Evolutionary conservation across 2,888 invertebrate genomes (phyloP).

Genomic region (Plagodis dolabraria): DNA sequence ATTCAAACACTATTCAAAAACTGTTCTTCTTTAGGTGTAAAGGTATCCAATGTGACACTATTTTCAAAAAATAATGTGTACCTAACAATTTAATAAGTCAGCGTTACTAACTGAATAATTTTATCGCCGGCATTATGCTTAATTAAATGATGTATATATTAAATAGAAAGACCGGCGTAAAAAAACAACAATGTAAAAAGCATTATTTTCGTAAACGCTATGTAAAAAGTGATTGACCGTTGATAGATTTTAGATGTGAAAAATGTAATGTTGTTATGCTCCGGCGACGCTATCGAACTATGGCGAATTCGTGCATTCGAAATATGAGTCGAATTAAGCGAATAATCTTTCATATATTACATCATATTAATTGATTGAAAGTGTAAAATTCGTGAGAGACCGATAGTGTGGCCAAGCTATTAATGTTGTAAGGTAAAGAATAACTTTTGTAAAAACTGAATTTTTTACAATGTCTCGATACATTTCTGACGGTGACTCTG

Average conservation of each 20-base stretch:
- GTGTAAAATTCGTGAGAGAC: not conserved
- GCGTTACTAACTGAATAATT: constrained; percentile 2
- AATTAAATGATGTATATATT: constrained; percentile 7
- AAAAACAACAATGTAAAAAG: constrained; percentile 44
- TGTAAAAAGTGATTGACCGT: constrained; percentile 80
- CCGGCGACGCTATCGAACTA: not conserved
- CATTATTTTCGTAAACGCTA: constrained; percentile 78
- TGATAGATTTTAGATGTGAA: constrained; percentile 83
- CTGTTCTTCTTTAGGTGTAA: not conserved
- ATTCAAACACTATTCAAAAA: not conserved
- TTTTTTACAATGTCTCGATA: constrained; percentile 89
- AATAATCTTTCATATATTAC: not conserved
- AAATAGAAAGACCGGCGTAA: constrained; percentile 25
- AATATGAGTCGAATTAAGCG: not conserved
- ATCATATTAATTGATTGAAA: not conserved
- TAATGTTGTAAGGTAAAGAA: constrained; percentile 86
- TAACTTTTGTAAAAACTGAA: constrained; percentile 89
- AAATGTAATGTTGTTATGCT: constrained; percentile 78
- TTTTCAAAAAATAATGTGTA: too few relatives aligned
- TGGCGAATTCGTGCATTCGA: not conserved
- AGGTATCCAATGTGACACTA: too few relatives aligned
- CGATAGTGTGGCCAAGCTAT: constrained; percentile 1
- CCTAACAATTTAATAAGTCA: not conserved
- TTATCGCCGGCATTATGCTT: constrained; percentile 1
- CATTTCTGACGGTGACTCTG: constrained; percentile 82